Percentiles rank a stretch among this genome's conserved stretches.
Evolutionary conservation across 1,140 invertebrate species (phyloP).

Genomic region (Pseudoatta argentina): DNA sequence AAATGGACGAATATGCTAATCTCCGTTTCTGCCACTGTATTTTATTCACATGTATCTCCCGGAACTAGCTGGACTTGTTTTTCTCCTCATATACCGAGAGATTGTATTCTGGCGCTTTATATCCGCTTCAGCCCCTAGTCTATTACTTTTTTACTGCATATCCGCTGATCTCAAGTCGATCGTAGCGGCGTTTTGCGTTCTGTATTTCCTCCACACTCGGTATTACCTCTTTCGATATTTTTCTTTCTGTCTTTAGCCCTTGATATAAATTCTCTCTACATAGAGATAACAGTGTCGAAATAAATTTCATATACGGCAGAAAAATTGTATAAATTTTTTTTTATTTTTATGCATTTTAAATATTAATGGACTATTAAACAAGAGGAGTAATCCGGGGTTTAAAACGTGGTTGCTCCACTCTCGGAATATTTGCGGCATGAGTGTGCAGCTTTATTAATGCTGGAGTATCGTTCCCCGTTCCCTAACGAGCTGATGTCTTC

Average conservation of each 20-base stretch:
- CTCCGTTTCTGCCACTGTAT: constrained; percentile 13
- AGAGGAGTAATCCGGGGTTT: constrained; percentile 14
- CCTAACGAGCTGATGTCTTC: constrained; percentile 45
- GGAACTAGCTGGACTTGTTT: constrained; percentile 20
- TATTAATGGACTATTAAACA: constrained; percentile 28
- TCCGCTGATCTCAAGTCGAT: constrained; percentile 56
- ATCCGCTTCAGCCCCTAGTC: constrained; percentile 25
- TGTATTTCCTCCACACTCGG: constrained; percentile 13
- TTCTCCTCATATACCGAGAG: constrained; percentile 29
- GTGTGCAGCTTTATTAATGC: constrained; percentile 46
- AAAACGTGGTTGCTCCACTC: neutral
- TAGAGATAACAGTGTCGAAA: neutral
- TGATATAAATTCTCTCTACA: constrained; percentile 6
- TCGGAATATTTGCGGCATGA: constrained; percentile 39
- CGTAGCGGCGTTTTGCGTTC: constrained; percentile 10
- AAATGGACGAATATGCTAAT: constrained; percentile 49
- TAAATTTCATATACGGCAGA: neutral
- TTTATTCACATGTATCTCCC: constrained; percentile 32
- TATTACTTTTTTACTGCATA: constrained; percentile 60
- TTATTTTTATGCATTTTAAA: neutral
- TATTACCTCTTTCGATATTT: neutral
- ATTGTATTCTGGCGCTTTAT: constrained; percentile 49
- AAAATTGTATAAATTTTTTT: constrained; percentile 3
- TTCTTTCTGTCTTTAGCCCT: neutral
- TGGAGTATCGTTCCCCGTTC: constrained; percentile 28